Base-by-base conservation (phyloP, 2,113 vertebrate species). In the Plectropomus leopardus region DNA sequence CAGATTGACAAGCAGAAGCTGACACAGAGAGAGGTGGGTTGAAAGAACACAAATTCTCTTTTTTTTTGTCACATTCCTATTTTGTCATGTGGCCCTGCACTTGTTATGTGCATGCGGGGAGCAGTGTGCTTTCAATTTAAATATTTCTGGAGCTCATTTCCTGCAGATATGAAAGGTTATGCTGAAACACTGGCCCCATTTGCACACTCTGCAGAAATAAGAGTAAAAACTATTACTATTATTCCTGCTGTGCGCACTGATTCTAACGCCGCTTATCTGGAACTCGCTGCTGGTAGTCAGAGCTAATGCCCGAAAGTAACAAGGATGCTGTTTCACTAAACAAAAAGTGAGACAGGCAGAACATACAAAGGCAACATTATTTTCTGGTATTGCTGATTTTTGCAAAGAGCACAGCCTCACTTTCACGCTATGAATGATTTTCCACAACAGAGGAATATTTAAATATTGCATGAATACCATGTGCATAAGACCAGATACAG, bases 1-100 rank as follows among this genome's bases (percentile, higher is more conserved):
- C 97, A 99, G 89, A 96, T 98, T 5, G 98, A 99, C 94, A 99
- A 99, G 78, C 98, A 99, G 95, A 99, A 99, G 92, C 93, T 99
- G 67, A 97, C 96, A 0, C 98, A 99, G 54, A 96, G 98, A 93
- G 98, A 99, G 97, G 98, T 99, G 80, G 17, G 92, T 50, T 16
- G 26, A 45, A 15, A 11, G 21, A n/a, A 50, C 24, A 65, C 54
- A 48, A 51, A 66, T 34, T 2, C 15, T 2, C 64, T 66, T 53
- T 65, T 23, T 47, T 26, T 64, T 64, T 66, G 63, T 80, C 53
- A 58, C 65, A 24, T 63, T 55, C 51, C 13, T 47, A 14, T 63
- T 30, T 61, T 14, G 30, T 13, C 57, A 45, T 48, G 30, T 54
- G 78, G 66, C 50, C 50, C 34, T 21, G 47, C 21, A 2, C 47